Base-by-base conservation (phyloP, 2,888 invertebrate genomes). In the Meloe dianella region DNA sequence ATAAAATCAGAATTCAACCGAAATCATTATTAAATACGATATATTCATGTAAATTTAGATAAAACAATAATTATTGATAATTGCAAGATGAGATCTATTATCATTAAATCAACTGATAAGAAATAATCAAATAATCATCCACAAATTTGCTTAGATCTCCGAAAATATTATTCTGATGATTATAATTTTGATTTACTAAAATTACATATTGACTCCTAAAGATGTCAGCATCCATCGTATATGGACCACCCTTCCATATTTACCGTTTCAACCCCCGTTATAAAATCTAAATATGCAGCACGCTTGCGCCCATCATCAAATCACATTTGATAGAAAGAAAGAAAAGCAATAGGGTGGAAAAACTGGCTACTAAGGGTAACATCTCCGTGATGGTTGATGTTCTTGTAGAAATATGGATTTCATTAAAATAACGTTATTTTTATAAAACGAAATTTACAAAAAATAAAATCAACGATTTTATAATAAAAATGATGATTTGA, bases 261-360 rank as follows among this genome's bases (percentile, higher is more conserved):
- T 4, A 0, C 14, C 24, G 27, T 6, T 20, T 9, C 24, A 14
- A 24, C 24, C 24, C 63, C n/a, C n/a, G n/a, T 54, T 32, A 51
- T 62, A 58, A 59, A 63, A 60, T 29, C 66, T 54, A 67, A 63
- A 57, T 67, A 64, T 60, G 65, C 63, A 47, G 60, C 65, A 74
- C 75, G 77, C 77, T 64, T 77, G 80, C 78, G 80, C 73, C 59
- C 47, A 70, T 20, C 57, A 63, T 63, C 62, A 60, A 71, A 72
- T 75, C 74, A 73, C 77, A 74, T 77, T 78, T 77, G 73, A 74
- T 75, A 75, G 75, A 73, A 68, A 74, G 70, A 75, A 78, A 32
- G 32, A 32, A 5, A 32, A 32, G 32, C 7, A 7, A 32, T 32
- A 32, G 9, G 32, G 8, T 10, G 17, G 17, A 17, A 41, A 47